A percentile compares a stretch with the other conserved stretches of the same genome.
Evolutionary conservation across 2,113 vertebrate species (phyloP).

Genomic region (Ginglymostoma cirratum): DNA sequence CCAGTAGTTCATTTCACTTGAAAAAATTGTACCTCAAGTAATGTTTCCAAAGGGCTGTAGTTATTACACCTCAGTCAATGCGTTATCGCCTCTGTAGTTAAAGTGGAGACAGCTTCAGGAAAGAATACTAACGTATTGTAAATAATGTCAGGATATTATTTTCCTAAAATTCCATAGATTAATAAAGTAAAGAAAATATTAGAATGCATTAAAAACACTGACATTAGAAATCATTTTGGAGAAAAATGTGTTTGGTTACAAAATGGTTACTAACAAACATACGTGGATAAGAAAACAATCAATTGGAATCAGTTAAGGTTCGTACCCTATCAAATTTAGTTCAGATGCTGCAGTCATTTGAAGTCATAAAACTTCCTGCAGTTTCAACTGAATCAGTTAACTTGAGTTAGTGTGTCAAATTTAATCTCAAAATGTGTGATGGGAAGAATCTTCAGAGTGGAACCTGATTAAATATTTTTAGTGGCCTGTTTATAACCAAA

Average conservation of each 20-base stretch:
- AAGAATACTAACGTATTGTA: neutral
- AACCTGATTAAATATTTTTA: neutral
- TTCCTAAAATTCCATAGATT: neutral
- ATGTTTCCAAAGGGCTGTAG: neutral
- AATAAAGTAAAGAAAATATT: neutral
- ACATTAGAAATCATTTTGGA: neutral
- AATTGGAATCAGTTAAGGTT: neutral
- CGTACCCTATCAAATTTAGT: neutral
- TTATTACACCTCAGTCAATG: neutral
- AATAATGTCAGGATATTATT: conserved; percentile 35
- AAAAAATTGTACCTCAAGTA: conserved; percentile 7
- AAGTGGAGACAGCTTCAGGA: neutral
- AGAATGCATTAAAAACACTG: neutral
- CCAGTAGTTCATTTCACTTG: neutral
- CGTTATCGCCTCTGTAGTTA: neutral
- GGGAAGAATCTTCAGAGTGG: neutral
- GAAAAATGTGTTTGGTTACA: neutral
- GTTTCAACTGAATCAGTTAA: neutral
- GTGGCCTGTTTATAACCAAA: neutral
- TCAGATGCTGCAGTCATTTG: neutral
- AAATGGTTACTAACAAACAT: neutral
- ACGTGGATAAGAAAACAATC: neutral
- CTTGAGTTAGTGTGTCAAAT: neutral
- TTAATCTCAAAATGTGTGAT: neutral
- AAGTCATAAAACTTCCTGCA: neutral